These are phyloP conservation scores for Garrulus glandarius DNA, from an alignment of 2,797 vertebrate genomes.

Conservation along the genomic window DNA sequence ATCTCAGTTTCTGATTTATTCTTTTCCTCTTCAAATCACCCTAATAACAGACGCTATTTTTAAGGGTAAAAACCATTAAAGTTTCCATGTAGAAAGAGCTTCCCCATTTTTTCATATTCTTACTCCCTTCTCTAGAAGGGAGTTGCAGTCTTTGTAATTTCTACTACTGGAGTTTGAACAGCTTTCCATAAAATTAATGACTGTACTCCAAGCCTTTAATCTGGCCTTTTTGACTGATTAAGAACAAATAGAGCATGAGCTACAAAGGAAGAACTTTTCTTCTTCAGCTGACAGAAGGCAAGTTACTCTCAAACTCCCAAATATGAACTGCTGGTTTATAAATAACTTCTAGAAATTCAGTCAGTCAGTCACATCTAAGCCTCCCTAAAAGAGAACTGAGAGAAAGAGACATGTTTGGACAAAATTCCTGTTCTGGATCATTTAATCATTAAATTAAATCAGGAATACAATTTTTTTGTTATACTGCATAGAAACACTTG, in stretches of 20 bases:
- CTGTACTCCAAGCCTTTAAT: background rate
- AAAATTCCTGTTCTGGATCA: background rate
- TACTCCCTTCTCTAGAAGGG: background rate
- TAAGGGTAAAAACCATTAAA: background rate
- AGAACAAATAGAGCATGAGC: background rate
- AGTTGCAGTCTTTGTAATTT: background rate
- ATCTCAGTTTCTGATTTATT: background rate
- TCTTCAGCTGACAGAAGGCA: background rate
- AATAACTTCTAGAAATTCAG: background rate
- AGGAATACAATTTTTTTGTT: background rate
- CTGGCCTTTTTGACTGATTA: background rate
- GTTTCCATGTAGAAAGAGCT: background rate
- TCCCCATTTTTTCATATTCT: background rate
- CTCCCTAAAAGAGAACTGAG: background rate
- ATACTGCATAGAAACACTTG: background rate
- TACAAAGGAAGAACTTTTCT: background rate
- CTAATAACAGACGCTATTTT: background rate
- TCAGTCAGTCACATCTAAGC: background rate
- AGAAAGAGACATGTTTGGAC: background rate
- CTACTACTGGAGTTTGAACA: background rate
- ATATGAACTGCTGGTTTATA: background rate
- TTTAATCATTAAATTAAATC: background rate
- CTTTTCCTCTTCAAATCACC: background rate
- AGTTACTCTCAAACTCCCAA: background rate
- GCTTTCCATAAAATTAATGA: background rate